Evolutionary conservation across 1,140 invertebrate species (phyloP).

Genomic region (Drosophila arizonae): DNA sequence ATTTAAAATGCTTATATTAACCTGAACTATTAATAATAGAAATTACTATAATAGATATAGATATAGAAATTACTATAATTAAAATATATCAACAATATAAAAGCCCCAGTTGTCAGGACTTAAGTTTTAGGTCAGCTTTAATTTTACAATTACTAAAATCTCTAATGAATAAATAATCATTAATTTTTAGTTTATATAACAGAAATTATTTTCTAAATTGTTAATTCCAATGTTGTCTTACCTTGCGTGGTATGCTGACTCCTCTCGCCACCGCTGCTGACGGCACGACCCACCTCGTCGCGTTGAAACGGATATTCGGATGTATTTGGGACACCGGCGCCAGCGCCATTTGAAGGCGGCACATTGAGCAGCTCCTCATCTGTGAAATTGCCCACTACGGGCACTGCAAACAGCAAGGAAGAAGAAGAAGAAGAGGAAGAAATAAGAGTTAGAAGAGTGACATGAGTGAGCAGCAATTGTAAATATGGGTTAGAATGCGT

Average conservation of each 20-base stretch:
- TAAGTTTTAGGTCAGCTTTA: too few relatives aligned
- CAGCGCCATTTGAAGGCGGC: conserved; percentile 47
- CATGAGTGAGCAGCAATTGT: conserved; percentile 4
- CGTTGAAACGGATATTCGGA: conserved; percentile 87
- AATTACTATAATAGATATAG: too few relatives aligned
- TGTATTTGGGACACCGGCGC: conserved; percentile 82
- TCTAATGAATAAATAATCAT: too few relatives aligned
- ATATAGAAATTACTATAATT: too few relatives aligned
- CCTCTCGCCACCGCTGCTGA: conserved; percentile 62
- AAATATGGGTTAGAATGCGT: conserved; percentile 41
- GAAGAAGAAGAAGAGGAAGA: background rate
- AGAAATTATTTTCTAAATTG: background rate
- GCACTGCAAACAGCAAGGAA: conserved; percentile 83
- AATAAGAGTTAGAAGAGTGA: conserved; percentile 11
- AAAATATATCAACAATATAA: too few relatives aligned
- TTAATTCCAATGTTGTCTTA: conserved; percentile 44
- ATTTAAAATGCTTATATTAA: too few relatives aligned
- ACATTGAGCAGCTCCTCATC: conserved; percentile 84
- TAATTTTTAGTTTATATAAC: too few relatives aligned
- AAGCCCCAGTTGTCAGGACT: too few relatives aligned
- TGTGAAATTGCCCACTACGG: conserved; percentile 88
- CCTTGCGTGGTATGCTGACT: conserved; percentile 75
- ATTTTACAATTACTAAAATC: too few relatives aligned
- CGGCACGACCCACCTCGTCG: conserved; percentile 85
- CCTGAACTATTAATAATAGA: too few relatives aligned